phyloP scores from a whole-genome alignment of 53 echinoderm and acorn worm species.

The Mesocentrotus franciscanus region DNA sequence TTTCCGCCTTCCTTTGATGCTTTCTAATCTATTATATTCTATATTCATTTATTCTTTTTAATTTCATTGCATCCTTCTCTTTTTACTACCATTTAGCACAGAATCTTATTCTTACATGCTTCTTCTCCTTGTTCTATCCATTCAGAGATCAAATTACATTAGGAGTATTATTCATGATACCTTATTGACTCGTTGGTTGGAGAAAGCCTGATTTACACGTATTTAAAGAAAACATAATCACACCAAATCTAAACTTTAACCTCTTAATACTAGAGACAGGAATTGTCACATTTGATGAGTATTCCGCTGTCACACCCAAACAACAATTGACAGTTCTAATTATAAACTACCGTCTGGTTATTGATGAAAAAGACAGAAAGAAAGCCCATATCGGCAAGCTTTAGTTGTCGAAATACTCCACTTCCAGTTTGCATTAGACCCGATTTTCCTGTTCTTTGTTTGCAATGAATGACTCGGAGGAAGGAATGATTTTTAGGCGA shows the following conservation, averaged over 20 bases:
- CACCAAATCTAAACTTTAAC: not conserved
- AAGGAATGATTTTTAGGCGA: not conserved
- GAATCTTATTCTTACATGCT: not conserved
- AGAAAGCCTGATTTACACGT: not conserved
- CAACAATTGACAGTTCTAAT: slow-evolving; percentile 53
- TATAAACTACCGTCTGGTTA: not conserved
- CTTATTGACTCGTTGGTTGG: not conserved
- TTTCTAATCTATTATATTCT: no score
- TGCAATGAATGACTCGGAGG: not conserved
- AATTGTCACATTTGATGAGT: slow-evolving; percentile 29
- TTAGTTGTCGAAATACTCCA: slow-evolving; percentile 34
- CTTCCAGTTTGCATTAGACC: slow-evolving; percentile 32
- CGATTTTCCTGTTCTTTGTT: slow-evolving; percentile 14
- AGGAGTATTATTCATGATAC: not conserved
- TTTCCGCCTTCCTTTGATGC: no score
- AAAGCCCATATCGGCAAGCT: not conserved
- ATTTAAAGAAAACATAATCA: not conserved
- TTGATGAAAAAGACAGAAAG: slow-evolving; percentile 6
- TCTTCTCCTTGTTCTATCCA: not conserved
- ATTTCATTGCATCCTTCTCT: not conserved
- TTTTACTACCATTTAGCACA: not conserved
- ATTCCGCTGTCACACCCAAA: slow-evolving; percentile 33
- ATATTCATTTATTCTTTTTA: no score
- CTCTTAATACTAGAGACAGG: not conserved
- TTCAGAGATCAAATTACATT: not conserved